phyloP scores from a whole-genome alignment of 2,888 invertebrate genomes.

The Exocentrus adspersus region DNA sequence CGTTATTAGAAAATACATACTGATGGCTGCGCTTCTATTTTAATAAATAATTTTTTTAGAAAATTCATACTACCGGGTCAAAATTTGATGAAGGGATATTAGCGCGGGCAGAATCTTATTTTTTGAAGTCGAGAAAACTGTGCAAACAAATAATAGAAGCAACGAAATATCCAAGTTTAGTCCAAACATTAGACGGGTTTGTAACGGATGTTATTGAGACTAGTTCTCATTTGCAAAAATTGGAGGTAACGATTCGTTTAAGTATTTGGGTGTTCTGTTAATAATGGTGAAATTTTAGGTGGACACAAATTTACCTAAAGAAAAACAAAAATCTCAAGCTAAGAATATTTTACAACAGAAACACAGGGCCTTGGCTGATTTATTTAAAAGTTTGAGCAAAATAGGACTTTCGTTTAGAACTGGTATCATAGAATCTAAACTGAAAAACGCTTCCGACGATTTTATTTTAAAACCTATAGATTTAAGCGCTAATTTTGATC shows the following conservation, averaged over 20 bases:
- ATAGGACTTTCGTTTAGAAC: slow-evolving; percentile 85
- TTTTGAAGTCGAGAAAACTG: slow-evolving; percentile 71
- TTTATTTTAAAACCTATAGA: slow-evolving; percentile 78
- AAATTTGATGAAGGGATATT: slow-evolving; percentile 33
- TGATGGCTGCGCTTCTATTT: background rate
- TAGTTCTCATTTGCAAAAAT: slow-evolving; percentile 73
- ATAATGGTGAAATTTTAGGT: slow-evolving; percentile 63
- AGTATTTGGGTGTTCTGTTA: too few relatives aligned
- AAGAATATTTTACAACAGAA: slow-evolving; percentile 87
- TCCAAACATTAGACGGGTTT: slow-evolving; percentile 73
- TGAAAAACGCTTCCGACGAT: slow-evolving; percentile 68
- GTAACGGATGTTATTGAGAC: slow-evolving; percentile 74
- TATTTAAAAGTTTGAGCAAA: slow-evolving; percentile 81
- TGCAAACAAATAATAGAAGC: slow-evolving; percentile 72
- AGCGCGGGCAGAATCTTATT: slow-evolving; percentile 54
- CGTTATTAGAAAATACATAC: background rate
- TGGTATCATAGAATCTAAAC: slow-evolving; percentile 73
- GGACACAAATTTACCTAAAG: slow-evolving; percentile 69
- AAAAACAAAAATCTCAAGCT: slow-evolving; percentile 81
- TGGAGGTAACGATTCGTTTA: slow-evolving; percentile 69
- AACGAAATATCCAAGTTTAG: slow-evolving; percentile 69
- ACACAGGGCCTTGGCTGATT: slow-evolving; percentile 83
- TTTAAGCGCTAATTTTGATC: slow-evolving; percentile 68
- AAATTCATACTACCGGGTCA: slow-evolving; percentile 31
- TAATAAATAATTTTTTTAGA: slow-evolving; percentile 7